A percentile compares a stretch with the other conserved stretches of the same genome.
These are phyloP conservation scores for Cavia porcellus DNA, from an alignment of 2,113 vertebrate species.

Conservation along the genomic window DNA sequence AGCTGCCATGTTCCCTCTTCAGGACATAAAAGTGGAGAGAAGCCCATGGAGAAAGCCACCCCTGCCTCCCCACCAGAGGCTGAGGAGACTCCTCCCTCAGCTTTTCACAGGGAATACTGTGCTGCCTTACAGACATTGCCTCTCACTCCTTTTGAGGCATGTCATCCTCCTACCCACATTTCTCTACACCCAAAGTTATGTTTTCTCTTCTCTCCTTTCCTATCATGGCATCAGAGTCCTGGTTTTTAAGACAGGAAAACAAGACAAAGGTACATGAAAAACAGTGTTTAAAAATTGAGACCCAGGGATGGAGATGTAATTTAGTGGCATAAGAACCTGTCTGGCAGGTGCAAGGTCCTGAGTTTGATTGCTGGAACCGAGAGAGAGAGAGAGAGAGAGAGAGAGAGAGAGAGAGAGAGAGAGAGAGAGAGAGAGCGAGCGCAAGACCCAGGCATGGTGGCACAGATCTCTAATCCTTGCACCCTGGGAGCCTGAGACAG, in stretches of 20 bases:
- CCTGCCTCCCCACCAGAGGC: slow-evolving; percentile 30
- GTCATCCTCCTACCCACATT: background rate
- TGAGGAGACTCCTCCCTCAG: background rate
- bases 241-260: slow-evolving; percentile 74
- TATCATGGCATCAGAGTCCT: slow-evolving; percentile 45
- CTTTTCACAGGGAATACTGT: slow-evolving; percentile 65
- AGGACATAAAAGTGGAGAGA: slow-evolving; percentile 2
- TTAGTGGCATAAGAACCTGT: too few species aligned
- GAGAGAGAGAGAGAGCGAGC: too few species aligned
- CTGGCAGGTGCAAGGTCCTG: too few species aligned
- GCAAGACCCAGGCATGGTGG: background rate
- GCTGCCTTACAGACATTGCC: slow-evolving; percentile 68
- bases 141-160: background rate
- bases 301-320: too few species aligned
- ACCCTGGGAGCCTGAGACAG: background rate
- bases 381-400: too few species aligned
- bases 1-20: background rate
- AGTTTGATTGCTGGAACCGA: too few species aligned
- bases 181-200: slow-evolving; percentile 38
- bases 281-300: background rate
- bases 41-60: background rate
- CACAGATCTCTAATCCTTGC: background rate
- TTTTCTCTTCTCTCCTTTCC: background rate
- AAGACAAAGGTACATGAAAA: slow-evolving; percentile 62
- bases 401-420: too few species aligned